Evolutionary conservation across 2,113 vertebrate genomes (phyloP).

Genomic region (Zosterops hypoxanthus): DNA sequence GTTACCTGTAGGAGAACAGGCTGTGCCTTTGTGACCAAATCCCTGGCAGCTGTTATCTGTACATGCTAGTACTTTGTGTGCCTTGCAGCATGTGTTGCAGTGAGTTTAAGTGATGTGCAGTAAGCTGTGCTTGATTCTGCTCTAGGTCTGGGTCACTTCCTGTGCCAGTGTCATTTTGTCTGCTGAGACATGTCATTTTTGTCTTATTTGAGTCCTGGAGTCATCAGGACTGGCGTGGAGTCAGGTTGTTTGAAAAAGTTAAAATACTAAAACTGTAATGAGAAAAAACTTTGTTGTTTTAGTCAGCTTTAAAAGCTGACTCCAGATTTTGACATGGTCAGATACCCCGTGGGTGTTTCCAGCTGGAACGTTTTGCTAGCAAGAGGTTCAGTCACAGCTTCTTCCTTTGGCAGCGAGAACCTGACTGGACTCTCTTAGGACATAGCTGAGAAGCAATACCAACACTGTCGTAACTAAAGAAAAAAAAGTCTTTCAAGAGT

Average conservation of each 20-base stretch:
- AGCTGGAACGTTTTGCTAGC: not conserved
- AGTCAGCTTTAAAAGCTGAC: not conserved
- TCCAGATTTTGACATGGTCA: not conserved
- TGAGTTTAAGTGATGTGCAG: not conserved
- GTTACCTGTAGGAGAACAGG: not conserved
- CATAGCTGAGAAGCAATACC: not conserved
- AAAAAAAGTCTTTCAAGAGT: not conserved
- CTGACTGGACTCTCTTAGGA: not conserved
- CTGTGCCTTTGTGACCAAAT: not conserved
- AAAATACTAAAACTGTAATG: not conserved
- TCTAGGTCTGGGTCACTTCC: not conserved
- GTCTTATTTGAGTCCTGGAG: not conserved
- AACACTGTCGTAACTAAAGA: not conserved
- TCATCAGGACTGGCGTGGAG: not conserved
- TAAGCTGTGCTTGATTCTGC: not conserved
- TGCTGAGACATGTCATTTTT: fast-evolving
- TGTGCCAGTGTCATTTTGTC: not conserved
- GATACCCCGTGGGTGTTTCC: not conserved
- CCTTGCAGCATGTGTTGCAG: not conserved
- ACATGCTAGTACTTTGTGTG: not conserved
- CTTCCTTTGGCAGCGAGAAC: not conserved
- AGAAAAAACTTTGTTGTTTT: not conserved
- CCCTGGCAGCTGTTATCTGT: not conserved
- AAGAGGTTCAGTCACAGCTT: not conserved
- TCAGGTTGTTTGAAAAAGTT: not conserved